These are phyloP conservation scores for Pipistrellus kuhlii DNA, from an alignment of 2,797 vertebrate species.

Conservation along the genomic window DNA sequence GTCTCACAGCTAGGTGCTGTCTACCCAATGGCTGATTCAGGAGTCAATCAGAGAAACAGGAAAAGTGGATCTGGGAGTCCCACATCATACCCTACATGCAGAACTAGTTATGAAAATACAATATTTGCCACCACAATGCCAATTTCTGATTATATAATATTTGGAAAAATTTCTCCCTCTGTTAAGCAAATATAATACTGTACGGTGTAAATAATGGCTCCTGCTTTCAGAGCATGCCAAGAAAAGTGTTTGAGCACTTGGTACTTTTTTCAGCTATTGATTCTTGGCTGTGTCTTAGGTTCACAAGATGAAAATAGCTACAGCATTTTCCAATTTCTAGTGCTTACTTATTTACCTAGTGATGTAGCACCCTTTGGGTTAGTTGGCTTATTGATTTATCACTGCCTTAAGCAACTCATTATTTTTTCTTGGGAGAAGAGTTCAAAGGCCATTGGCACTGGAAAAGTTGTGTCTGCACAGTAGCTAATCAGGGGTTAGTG, in stretches of 20 bases:
- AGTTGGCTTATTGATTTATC: conserved; percentile 80
- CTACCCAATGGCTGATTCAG: neutral
- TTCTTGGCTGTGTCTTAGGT: conserved; percentile 50
- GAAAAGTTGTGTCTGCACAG: neutral
- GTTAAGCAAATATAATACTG: neutral
- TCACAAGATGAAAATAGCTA: conserved; percentile 72
- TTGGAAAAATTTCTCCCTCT: neutral
- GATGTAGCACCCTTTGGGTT: conserved; percentile 56
- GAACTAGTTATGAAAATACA: neutral
- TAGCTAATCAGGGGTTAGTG: conserved; percentile 41
- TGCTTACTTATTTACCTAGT: conserved; percentile 73
- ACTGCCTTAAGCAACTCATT: conserved; percentile 29
- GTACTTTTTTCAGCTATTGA: conserved; percentile 66
- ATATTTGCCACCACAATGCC: neutral
- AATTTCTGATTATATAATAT: neutral
- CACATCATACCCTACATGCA: neutral
- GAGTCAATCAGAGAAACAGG: neutral
- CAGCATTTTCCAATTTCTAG: conserved; percentile 64
- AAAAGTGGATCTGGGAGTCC: neutral
- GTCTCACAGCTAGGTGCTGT: neutral
- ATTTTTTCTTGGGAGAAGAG: conserved; percentile 42
- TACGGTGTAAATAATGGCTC: neutral
- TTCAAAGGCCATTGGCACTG: conserved; percentile 61
- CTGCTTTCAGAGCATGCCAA: neutral
- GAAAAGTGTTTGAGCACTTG: neutral